Conservation (phyloP, 1,140 invertebrate species). For the Spodoptera frugiperda region DNA sequence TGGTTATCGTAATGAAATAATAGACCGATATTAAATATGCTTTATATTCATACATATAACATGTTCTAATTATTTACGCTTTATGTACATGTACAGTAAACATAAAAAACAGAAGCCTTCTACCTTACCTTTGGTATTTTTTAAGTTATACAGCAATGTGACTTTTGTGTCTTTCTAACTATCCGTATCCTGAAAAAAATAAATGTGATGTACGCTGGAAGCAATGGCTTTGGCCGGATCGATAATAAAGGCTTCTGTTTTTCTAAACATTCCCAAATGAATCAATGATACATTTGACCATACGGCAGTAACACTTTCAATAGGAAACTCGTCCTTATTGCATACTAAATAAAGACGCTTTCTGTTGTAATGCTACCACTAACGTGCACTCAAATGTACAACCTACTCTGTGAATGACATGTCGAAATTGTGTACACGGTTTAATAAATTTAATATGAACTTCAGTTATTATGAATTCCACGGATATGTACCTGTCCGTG, state of each 20-base stretch:
- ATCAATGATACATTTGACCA: too few species aligned
- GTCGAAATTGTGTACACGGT: background rate
- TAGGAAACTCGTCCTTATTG: too few species aligned
- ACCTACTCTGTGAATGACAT: background rate
- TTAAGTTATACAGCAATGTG: conserved; percentile 82
- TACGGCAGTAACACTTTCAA: too few species aligned
- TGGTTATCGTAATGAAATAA: conserved; percentile 51
- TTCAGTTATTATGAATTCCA: background rate
- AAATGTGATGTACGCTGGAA: conserved; percentile 47
- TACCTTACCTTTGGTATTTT: conserved; percentile 65
- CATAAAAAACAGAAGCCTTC: conserved; percentile 68
- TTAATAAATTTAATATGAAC: background rate
- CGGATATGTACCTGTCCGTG: background rate
- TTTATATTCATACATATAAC: conserved; percentile 49
- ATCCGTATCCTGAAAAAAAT: conserved; percentile 78
- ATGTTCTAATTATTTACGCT: background rate
- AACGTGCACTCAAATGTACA: too few species aligned
- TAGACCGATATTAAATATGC: conserved; percentile 53
- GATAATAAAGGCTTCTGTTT: conserved; percentile 67
- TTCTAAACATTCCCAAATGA: conserved; percentile 43
- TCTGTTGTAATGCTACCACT: too few species aligned
- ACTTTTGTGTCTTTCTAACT: conserved; percentile 83
- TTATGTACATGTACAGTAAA: conserved; percentile 28
- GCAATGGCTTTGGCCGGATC: background rate
- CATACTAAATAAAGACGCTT: too few species aligned